Evolutionary conservation across 2,113 vertebrate species (phyloP), one percentile per base, ranked within the genome.

Genomic region (Oncorhynchus mykiss): DNA sequence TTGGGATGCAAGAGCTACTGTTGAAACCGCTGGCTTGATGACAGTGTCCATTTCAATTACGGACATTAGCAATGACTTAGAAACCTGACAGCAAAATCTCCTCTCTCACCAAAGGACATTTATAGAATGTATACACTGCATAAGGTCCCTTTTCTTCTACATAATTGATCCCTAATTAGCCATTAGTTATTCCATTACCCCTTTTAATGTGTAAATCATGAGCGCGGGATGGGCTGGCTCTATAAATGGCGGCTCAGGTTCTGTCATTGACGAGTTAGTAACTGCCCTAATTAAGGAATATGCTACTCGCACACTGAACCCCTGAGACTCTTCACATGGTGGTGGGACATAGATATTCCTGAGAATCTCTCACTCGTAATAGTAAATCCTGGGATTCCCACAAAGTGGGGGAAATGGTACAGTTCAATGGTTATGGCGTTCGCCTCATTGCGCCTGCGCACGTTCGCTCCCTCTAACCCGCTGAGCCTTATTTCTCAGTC

Each of bases 161-260:
- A 65, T 88, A 91, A 92, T 90, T 90, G 84, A 87, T 88, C 89
- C 85, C 90, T 83, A 89, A 88, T 90, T 87, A 89, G 75, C 86
- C 88, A 86, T 90, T 87, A 78, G 83, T 87, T 86, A 90, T 90
- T 86, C 81, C 74, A 91, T 91, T 86, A 88, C 77, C 84, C 80
- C 83, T 83, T 87, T 89, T 78, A 84, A 76, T 78, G 73, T 59
- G 73, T 49, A 22, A 87, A 83, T 85, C 83, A 86, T 71, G 64
- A 73, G 67, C 65, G 4, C 51, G 14, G 51, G 13, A 29, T 24
- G 62, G 51, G 72, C 49, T 69, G 82, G 72, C 49, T 71, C 81
- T 73, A 73, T 84, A 80, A 74, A 69, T 83, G 84, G 84, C 81
- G 76, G 84, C 83, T 79, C 83, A 76, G 77, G 83, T 82, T 79